Conservation (phyloP, 2,888 invertebrate species). For the Cartodere bifasciata region DNA sequence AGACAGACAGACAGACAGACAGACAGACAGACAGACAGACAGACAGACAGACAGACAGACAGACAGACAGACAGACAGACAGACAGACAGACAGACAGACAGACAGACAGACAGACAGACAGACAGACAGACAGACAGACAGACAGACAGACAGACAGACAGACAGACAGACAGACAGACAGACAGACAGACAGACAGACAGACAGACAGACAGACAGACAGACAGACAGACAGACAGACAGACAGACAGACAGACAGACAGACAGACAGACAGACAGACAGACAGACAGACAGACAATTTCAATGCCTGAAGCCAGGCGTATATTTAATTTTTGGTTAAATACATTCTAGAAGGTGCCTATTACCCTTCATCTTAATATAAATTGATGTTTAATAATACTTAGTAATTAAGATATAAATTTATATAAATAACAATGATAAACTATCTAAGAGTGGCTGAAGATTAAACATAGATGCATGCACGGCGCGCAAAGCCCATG, state of each 20-base stretch:
- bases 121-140: conserved; percentile 1
- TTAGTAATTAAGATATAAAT: no score
- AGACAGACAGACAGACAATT: conserved; percentile 2
- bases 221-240: conserved; percentile 1
- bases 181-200: conserved; percentile 1
- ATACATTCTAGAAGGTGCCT: no score
- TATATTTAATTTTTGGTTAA: no score
- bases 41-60: conserved; percentile 5
- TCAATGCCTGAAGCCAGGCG: no score
- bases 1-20: conserved; percentile 6
- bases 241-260: conserved; percentile 2
- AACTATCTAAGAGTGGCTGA: no score
- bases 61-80: conserved; percentile 2
- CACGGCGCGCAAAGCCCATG: no score
- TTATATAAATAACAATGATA: no score
- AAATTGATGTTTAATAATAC: no score
- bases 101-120: conserved; percentile 1
- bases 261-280: conserved; percentile 2
- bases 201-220: conserved; percentile 5
- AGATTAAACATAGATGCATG: no score
- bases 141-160: conserved; percentile 2
- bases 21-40: conserved; percentile 6
- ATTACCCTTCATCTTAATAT: no score
- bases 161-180: conserved; percentile 1
- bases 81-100: conserved; percentile 6